Base-by-base conservation (phyloP, 1,140 invertebrate genomes). In the Bursaphelenchus mucronatus region DNA sequence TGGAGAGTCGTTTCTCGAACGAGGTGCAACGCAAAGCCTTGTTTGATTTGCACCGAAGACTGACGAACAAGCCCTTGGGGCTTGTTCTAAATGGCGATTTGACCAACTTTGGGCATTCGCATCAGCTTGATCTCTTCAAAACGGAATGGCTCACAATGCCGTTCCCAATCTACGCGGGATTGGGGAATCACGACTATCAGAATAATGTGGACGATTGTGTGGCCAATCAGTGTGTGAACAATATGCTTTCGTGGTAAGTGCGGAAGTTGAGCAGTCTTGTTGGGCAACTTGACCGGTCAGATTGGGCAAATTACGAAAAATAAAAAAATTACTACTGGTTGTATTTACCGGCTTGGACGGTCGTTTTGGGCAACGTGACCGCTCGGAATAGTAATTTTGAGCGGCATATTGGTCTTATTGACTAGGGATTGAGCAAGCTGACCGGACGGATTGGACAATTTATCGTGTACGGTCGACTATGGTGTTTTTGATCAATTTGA, bases 121-220 rank as follows among this genome's bases (percentile, higher is more conserved):
- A 64, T 30, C 68, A 77, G 58, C 52, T 77, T 13, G 59, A 65
- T 10, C 56, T 78, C n/a, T 77, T 77, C 59, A 72, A 73, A 43
- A 46, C 39, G 8, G 71, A 75, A 43, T 71, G 69, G 52, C 49
- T 69, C n/a, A 63, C 64, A 1, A 58, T 77, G n/a, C 75, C 75
- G 8, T 57, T 78, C 15, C 73, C 69, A 13, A 64, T 77, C 19
- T 57, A 67, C 11, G 59, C 64, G 15, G 75, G 75, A 17, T 54
- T 77, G 10, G 75, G 75, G 19, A 77, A 77, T 58, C 75, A 77
- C 54, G 75, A 77, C 46, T 78, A 78, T 61, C 63, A 78, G 50
- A 77, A 77, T 46, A 77, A 77, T 55, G 71, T 77, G 10, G 63
- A 77, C 62, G 75, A 77, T 50, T 77, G 75, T 68, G 63, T 70